Evolutionary conservation across 2,888 invertebrate species (phyloP).

Genomic region (Latrodectus hesperus): DNA sequence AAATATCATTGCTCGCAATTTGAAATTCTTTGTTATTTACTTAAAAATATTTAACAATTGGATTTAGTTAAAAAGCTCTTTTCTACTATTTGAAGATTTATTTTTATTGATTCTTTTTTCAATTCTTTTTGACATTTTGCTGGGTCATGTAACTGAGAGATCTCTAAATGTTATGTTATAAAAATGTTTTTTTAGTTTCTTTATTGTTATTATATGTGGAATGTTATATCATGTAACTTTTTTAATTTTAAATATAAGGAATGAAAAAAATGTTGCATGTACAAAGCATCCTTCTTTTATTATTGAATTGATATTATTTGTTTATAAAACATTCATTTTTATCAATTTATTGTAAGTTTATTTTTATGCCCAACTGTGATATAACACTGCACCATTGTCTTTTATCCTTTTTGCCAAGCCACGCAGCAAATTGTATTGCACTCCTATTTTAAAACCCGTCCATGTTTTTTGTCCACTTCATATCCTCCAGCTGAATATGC

Average conservation of each 20-base stretch:
- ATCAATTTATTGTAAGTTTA: background rate
- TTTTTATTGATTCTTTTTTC: too few species aligned
- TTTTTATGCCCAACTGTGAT: constrained; percentile 52
- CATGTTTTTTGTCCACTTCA: background rate
- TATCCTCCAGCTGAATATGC: background rate
- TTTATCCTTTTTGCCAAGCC: constrained; percentile 22
- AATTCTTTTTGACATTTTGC: too few species aligned
- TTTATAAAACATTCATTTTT: background rate
- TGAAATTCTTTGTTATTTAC: too few species aligned
- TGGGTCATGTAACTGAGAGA: too few species aligned
- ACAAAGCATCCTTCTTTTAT: background rate
- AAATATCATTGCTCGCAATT: too few species aligned
- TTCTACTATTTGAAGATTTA: too few species aligned
- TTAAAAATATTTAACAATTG: too few species aligned
- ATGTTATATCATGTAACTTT: constrained; percentile 15
- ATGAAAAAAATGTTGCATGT: constrained; percentile 43
- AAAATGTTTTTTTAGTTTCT: too few species aligned
- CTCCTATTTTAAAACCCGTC: constrained; percentile 7
- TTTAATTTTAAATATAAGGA: constrained; percentile 24
- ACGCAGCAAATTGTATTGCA: constrained; percentile 27
- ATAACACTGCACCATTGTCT: constrained; percentile 61
- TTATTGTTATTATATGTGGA: constrained; percentile 7
- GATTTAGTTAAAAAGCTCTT: too few species aligned
- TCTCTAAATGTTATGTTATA: too few species aligned
- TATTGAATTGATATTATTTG: background rate